These are phyloP conservation scores for Leptonema lineaticorne DNA, from an alignment of 1,140 invertebrate genomes.

Conservation along the genomic window DNA sequence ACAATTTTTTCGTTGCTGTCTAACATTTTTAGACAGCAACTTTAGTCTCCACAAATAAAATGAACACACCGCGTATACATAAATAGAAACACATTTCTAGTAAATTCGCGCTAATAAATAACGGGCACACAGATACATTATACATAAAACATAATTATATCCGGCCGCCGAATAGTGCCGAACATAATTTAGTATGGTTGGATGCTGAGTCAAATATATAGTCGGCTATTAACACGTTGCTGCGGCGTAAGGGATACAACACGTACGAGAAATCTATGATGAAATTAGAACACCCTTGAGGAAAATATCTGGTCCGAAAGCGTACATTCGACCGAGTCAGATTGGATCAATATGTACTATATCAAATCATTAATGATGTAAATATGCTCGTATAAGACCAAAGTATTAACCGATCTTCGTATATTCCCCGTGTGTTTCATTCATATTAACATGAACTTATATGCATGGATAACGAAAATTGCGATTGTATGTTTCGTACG, in stretches of 20 bases:
- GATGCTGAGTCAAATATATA: constrained; percentile 21
- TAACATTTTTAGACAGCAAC: no score
- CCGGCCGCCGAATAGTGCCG: background rate
- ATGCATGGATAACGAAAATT: no score
- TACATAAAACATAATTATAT: constrained; percentile 5
- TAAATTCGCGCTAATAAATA: no score
- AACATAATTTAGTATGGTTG: background rate
- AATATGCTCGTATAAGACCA: background rate
- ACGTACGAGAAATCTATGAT: constrained; percentile 16
- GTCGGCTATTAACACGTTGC: constrained; percentile 21
- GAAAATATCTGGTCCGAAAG: background rate
- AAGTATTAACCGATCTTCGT: no score
- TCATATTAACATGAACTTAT: no score
- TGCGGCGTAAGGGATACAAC: constrained; percentile 20
- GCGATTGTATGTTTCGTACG: no score
- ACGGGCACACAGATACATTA: no score
- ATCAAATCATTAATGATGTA: background rate
- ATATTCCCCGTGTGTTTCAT: no score
- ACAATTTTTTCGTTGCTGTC: no score
- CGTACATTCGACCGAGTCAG: background rate
- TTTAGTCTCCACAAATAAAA: no score
- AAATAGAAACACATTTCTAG: no score
- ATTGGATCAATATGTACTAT: background rate
- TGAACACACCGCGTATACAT: no score
- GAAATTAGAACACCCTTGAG: constrained; percentile 13